A percentile compares a stretch with the other conserved stretches of the same genome.
phyloP scores from a whole-genome alignment of 1,140 invertebrate genomes.

The Zaprionus gabonicus region DNA sequence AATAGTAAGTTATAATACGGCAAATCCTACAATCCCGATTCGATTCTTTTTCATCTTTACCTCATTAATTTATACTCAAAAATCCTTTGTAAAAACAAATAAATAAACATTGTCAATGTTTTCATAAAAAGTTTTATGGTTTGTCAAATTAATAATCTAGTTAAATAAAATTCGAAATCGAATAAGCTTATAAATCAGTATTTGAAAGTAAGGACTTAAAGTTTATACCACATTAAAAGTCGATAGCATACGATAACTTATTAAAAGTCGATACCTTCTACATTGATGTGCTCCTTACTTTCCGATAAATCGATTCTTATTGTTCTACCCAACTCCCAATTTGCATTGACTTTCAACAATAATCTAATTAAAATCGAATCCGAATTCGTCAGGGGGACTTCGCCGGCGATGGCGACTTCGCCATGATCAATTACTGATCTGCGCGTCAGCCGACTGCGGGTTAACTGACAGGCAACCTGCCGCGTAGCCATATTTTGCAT shows the following conservation, averaged over 20 bases:
- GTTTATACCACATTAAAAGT: neutral
- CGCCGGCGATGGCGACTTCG: neutral
- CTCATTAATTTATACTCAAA: no score
- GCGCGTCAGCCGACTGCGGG: neutral
- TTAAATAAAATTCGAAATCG: neutral
- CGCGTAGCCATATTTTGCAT: conserved; percentile 42
- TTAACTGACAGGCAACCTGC: conserved; percentile 9
- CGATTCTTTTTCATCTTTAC: no score
- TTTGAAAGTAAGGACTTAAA: neutral
- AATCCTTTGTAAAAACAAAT: no score
- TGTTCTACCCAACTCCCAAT: neutral
- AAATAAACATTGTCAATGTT: no score
- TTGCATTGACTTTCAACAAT: neutral
- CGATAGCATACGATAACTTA: neutral
- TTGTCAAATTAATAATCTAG: no score
- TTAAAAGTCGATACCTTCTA: neutral
- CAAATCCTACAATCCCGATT: no score
- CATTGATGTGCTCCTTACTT: neutral
- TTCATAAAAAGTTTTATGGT: no score
- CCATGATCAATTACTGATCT: conserved; percentile 5
- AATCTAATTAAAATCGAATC: conserved; percentile 7
- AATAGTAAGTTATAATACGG: no score
- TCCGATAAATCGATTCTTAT: conserved; percentile 1
- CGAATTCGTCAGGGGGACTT: neutral
- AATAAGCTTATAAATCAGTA: no score